A percentile compares a stretch with the other conserved stretches of the same genome.
Conservation (phyloP, 1,140 invertebrate species). For the Hirudo medicinalis region DNA sequence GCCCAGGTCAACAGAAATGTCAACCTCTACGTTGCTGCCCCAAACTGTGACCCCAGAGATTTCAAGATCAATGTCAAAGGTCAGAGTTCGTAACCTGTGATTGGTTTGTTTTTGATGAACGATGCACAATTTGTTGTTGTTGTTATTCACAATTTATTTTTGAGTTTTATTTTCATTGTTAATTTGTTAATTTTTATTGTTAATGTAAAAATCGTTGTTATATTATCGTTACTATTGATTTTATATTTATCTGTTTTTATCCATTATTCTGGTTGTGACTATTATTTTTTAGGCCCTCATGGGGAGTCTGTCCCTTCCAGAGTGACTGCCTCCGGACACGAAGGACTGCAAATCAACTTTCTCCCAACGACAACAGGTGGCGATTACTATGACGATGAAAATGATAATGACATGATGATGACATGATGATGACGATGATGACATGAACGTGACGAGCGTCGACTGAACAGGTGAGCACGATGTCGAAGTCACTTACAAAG, state of each 20-base stretch:
- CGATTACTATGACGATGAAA: not conserved
- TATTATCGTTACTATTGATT: no score
- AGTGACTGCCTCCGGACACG: no score
- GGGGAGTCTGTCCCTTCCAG: no score
- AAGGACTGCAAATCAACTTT: no score
- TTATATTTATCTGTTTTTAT: no score
- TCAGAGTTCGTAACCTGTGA: not conserved
- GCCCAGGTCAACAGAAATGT: not conserved
- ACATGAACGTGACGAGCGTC: no score
- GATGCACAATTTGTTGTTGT: not conserved
- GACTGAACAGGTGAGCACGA: constrained; percentile 61
- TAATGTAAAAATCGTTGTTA: no score
- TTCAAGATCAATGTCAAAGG: not conserved
- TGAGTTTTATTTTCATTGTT: not conserved
- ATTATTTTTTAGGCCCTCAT: no score
- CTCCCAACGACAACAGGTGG: no score
- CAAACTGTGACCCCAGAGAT: not conserved
- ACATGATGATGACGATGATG: constrained; percentile 2
- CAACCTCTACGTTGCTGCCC: not conserved
- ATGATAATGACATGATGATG: not conserved
- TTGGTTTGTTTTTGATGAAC: no score
- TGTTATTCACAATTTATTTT: not conserved
- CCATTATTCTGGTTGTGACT: no score
- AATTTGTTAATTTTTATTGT: no score
- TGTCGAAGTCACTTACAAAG: constrained; percentile 70